Evolutionary conservation across 2,888 invertebrate genomes (phyloP).

Genomic region (Teinopalpus imperialis): DNA sequence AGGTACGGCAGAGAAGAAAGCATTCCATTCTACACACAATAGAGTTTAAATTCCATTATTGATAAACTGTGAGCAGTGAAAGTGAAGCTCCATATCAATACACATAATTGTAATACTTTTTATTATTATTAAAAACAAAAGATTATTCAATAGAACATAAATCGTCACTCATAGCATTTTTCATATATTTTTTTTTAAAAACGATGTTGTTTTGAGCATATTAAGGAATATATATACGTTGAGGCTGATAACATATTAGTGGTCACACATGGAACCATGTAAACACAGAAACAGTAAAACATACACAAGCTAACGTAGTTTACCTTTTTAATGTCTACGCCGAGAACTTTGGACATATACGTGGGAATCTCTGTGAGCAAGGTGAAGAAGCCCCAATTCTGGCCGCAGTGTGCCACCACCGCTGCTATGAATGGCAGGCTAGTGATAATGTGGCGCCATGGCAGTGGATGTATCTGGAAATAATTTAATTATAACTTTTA

Average conservation of each 20-base stretch:
- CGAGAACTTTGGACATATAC: slow-evolving; percentile 83
- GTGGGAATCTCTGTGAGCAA: slow-evolving; percentile 86
- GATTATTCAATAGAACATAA: no score
- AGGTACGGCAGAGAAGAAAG: slow-evolving; percentile 88
- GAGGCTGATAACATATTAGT: no score
- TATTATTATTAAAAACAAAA: no score
- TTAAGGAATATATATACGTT: no score
- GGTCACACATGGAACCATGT: no score
- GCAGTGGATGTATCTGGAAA: slow-evolving; percentile 80
- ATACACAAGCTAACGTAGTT: no score
- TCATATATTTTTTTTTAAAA: no score
- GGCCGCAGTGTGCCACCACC: slow-evolving; percentile 83
- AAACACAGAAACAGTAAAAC: no score
- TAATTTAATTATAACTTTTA: no score
- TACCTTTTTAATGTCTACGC: slow-evolving; percentile 81
- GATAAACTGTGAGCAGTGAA: neutral
- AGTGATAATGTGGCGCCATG: slow-evolving; percentile 84
- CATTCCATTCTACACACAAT: slow-evolving; percentile 81
- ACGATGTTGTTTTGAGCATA: no score
- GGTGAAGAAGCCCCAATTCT: slow-evolving; percentile 89
- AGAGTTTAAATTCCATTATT: neutral
- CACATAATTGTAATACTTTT: neutral
- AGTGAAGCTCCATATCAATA: neutral
- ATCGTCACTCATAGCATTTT: no score
- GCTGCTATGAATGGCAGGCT: slow-evolving; percentile 84